A percentile compares a stretch with the other conserved stretches of the same genome.
phyloP scores from a whole-genome alignment of 2,113 vertebrate species.

The Platanista minor region DNA sequence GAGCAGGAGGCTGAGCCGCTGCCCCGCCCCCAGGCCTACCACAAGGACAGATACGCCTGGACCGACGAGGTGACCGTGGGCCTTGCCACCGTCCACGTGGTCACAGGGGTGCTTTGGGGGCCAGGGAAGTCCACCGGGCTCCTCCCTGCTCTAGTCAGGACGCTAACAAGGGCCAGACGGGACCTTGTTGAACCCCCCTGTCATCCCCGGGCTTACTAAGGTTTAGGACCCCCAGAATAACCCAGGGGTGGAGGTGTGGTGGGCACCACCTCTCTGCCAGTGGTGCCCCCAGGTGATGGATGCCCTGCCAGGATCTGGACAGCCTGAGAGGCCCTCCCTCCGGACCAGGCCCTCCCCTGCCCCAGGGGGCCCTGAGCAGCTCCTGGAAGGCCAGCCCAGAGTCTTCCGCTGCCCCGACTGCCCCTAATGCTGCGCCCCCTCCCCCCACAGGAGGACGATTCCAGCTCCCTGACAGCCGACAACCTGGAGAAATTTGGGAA shows the following conservation, averaged over 20 bases:
- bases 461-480: constrained; percentile 90
- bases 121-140: rapidly evolving
- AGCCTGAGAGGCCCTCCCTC: not conserved
- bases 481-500: constrained; percentile 92
- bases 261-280: not conserved
- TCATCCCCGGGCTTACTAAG: not conserved
- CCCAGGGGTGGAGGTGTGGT: not conserved
- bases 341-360: not conserved
- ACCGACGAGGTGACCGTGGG: constrained; percentile 81
- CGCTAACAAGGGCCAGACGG: not conserved
- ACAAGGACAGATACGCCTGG: constrained; percentile 89
- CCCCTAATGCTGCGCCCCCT: not conserved
- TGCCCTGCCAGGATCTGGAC: not conserved
- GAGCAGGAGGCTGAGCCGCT: constrained; percentile 90
- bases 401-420: rapidly evolving
- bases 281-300: rapidly evolving
- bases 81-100: rapidly evolving
- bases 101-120: rapidly evolving
- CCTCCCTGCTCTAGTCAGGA: too few relatives aligned
- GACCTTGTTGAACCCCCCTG: not conserved
- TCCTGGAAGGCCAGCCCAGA: not conserved
- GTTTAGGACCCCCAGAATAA: not conserved
- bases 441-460: constrained; percentile 81
- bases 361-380: rapidly evolving
- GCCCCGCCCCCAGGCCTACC: constrained; percentile 74